Percentiles rank a stretch among this genome's conserved stretches.
Evolutionary conservation across 2,888 invertebrate genomes (phyloP).

Genomic region (Andrena haemorrhoa): DNA sequence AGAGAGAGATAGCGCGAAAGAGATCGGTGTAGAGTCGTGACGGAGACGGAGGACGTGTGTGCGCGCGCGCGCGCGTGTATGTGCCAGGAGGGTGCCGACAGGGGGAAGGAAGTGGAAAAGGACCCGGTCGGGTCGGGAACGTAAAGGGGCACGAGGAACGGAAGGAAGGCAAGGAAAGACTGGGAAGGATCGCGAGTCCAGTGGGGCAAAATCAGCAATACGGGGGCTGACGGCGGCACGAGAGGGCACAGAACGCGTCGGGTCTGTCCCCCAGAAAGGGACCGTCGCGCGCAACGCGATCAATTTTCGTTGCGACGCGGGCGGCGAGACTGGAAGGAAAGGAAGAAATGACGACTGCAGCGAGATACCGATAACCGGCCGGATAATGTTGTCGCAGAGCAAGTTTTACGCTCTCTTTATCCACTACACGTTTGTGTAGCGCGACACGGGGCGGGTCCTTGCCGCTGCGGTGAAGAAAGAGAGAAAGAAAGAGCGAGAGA

Average conservation of each 20-base stretch:
- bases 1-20: constrained; percentile 22
- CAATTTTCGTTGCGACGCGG: constrained; percentile 76
- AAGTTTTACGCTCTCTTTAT: constrained; percentile 83
- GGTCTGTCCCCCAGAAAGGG: constrained; percentile 71
- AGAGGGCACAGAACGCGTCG: constrained; percentile 63
- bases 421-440: constrained; percentile 83
- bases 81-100: constrained; percentile 60
- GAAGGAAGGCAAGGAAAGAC: constrained; percentile 54
- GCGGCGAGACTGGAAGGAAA: constrained; percentile 61
- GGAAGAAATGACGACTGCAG: constrained; percentile 67
- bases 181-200: constrained; percentile 37
- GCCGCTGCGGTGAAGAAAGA: constrained; percentile 71
- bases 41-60: constrained; percentile 5
- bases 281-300: constrained; percentile 76
- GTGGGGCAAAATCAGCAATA: constrained; percentile 37
- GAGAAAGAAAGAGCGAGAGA: neutral
- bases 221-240: constrained; percentile 44
- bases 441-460: constrained; percentile 82
- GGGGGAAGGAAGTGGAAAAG: constrained; percentile 67
- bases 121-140: constrained; percentile 54
- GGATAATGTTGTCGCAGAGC: constrained; percentile 82
- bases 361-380: constrained; percentile 72
- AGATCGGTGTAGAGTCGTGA: neutral
- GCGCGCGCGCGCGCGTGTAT: constrained; percentile 61
- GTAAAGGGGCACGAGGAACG: constrained; percentile 58